Conservation (phyloP, 1,140 invertebrate species). For the Sitophilus oryzae region DNA sequence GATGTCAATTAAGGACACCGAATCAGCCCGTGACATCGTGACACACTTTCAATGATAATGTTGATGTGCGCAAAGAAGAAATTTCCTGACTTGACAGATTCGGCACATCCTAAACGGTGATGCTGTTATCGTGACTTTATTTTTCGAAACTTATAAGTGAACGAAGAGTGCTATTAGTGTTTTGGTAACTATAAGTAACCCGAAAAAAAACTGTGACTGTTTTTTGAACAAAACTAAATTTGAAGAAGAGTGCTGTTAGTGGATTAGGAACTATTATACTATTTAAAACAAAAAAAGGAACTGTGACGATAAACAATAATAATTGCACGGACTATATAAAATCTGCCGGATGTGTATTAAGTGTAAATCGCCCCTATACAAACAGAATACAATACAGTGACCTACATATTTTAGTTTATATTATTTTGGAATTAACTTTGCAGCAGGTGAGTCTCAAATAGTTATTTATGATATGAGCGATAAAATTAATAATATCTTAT, state of each 20-base stretch:
- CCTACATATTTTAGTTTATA: slow-evolving; percentile 11
- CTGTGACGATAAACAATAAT: too few species aligned
- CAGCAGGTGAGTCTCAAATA: slow-evolving; percentile 22
- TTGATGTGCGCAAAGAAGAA: slow-evolving; percentile 13
- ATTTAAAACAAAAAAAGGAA: too few species aligned
- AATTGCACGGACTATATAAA: slow-evolving; percentile 8
- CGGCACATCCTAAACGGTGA: background rate
- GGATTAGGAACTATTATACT: too few species aligned
- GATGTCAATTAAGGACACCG: slow-evolving; percentile 5
- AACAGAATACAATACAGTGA: slow-evolving; percentile 15
- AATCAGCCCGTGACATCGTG: slow-evolving; percentile 29
- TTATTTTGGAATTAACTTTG: slow-evolving; percentile 14
- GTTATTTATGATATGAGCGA: too few species aligned
- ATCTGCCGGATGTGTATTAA: slow-evolving; percentile 10
- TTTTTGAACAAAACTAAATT: too few species aligned
- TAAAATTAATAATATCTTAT: too few species aligned
- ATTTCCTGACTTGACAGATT: slow-evolving; percentile 4
- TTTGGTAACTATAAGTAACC: too few species aligned
- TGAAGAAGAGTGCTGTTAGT: too few species aligned
- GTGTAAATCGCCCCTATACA: slow-evolving; percentile 8
- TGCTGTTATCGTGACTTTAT: too few species aligned
- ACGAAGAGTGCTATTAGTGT: too few species aligned
- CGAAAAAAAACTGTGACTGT: too few species aligned
- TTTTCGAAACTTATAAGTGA: too few species aligned
- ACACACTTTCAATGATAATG: slow-evolving; percentile 30